Evolutionary conservation across 1,140 invertebrate genomes (phyloP).

Genomic region (Mizuhopecten yessoensis): DNA sequence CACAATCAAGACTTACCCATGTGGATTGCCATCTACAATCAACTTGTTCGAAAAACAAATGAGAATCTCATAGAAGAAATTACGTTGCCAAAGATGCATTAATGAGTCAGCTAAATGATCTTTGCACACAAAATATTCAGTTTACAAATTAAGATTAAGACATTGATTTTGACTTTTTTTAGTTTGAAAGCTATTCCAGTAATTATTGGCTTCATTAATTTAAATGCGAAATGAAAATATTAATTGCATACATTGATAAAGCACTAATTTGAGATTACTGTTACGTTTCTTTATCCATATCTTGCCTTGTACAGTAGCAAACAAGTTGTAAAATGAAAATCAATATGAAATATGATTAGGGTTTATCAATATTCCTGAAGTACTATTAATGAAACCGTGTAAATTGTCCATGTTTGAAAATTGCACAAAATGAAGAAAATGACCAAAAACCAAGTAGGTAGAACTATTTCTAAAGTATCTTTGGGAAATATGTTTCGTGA

Average conservation of each 20-base stretch:
- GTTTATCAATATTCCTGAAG: not conserved
- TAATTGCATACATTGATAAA: not conserved
- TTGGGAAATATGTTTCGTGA: too few relatives aligned
- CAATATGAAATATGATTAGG: not conserved
- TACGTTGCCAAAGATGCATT: not conserved
- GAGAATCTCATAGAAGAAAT: not conserved
- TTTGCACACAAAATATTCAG: too few relatives aligned
- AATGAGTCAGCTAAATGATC: too few relatives aligned
- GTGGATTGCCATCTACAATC: slow-evolving; percentile 16
- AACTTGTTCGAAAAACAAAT: not conserved
- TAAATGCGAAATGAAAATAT: not conserved
- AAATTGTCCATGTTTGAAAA: not conserved
- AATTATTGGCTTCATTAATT: not conserved
- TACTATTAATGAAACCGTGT: not conserved
- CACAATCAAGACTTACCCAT: not conserved
- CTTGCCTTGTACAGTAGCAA: not conserved
- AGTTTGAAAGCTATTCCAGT: too few relatives aligned
- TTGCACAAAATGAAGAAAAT: too few relatives aligned
- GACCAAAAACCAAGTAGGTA: too few relatives aligned
- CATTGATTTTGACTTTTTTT: too few relatives aligned
- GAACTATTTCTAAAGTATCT: too few relatives aligned
- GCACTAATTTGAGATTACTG: not conserved
- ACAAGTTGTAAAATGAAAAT: not conserved
- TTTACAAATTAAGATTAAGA: too few relatives aligned
- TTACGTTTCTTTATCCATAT: not conserved